phyloP scores from a whole-genome alignment of 1,140 invertebrate genomes.

The Euglossa dilemma region DNA sequence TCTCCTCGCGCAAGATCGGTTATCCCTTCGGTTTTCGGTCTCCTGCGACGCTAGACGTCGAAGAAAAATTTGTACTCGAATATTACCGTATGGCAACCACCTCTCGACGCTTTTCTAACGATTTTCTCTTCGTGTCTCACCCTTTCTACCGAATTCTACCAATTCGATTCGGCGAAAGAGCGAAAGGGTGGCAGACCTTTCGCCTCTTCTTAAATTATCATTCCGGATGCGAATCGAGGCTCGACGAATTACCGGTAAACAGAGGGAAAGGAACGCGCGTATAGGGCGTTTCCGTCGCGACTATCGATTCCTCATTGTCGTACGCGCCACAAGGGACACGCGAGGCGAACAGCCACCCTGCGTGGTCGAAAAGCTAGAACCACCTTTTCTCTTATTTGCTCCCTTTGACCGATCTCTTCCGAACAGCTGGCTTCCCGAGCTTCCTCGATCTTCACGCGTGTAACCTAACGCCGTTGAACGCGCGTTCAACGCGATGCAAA shows the following conservation, averaged over 20 bases:
- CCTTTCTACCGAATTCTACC: no score
- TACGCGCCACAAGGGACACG: conserved; percentile 54
- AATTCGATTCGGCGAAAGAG: no score
- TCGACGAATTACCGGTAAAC: conserved; percentile 52
- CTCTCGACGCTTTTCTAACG: no score
- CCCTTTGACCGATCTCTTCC: not conserved
- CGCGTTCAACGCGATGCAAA: not conserved
- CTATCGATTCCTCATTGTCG: conserved; percentile 65
- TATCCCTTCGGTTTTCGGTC: not conserved
- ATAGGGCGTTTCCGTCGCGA: conserved; percentile 59
- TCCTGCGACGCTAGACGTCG: not conserved
- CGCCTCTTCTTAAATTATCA: conserved; percentile 55
- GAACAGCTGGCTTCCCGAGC: conserved; percentile 21
- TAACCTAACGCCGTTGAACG: not conserved
- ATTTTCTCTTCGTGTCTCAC: no score
- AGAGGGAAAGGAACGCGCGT: conserved; percentile 49
- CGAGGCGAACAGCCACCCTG: conserved; percentile 28
- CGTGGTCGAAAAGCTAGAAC: conserved; percentile 11
- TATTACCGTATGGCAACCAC: not conserved
- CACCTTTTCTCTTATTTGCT: not conserved
- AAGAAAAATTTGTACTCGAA: conserved; percentile 6
- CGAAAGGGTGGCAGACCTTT: not conserved
- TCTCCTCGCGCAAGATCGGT: conserved; percentile 3
- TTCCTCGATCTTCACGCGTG: conserved; percentile 25
- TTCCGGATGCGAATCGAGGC: conserved; percentile 61